phyloP scores from a whole-genome alignment of 2,888 invertebrate genomes.

The Tenthredo notha region DNA sequence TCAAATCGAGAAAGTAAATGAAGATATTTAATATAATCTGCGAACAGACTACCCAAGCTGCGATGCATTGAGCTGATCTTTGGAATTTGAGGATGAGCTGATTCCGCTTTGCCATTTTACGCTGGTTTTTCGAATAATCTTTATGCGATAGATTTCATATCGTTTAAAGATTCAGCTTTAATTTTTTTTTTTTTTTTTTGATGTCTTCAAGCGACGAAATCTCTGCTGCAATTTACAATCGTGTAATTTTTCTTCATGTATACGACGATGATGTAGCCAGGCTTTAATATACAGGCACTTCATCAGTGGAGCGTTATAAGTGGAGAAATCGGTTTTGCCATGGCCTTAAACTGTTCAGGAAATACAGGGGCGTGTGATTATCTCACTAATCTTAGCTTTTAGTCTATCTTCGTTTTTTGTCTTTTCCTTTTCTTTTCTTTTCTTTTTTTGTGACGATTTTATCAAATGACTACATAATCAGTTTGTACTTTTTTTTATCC shows the following conservation, averaged over 20 bases:
- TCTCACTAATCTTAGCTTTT: not conserved
- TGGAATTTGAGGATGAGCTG: not conserved
- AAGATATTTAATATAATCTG: not conserved
- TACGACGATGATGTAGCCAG: not conserved
- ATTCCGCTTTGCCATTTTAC: not conserved
- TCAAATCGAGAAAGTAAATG: not conserved
- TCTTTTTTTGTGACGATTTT: not conserved
- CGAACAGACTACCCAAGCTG: not conserved
- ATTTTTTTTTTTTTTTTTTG: not conserved
- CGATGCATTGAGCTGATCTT: not conserved
- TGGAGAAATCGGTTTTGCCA: not conserved
- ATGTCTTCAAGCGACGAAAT: not conserved
- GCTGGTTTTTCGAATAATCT: not conserved
- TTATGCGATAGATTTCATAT: not conserved
- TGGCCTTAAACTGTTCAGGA: slow-evolving; percentile 14
- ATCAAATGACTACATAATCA: not conserved
- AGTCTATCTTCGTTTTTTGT: not conserved
- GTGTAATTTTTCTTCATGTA: not conserved
- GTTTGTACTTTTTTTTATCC: not conserved
- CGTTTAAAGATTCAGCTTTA: not conserved
- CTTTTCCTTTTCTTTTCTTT: not conserved
- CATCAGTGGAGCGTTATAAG: not conserved
- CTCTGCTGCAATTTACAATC: not conserved
- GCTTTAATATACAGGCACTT: not conserved
- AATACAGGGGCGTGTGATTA: not conserved